These are phyloP conservation scores for Macrosteles quadrilineatus DNA, from an alignment of 1,140 invertebrate species.

Conservation along the genomic window DNA sequence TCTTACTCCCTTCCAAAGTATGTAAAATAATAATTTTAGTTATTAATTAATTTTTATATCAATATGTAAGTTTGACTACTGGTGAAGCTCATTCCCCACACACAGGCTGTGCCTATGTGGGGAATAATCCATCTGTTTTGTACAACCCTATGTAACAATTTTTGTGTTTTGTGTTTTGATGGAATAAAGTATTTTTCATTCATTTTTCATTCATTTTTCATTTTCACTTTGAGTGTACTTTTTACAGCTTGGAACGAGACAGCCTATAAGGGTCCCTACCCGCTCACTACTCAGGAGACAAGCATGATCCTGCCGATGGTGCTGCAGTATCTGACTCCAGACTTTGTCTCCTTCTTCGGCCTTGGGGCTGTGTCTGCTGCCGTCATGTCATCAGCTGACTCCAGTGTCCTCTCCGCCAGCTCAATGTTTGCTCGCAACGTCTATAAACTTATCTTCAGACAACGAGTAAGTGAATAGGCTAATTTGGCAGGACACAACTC, in stretches of 20 bases:
- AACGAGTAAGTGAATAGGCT: conserved; percentile 69
- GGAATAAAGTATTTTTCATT: too few species aligned
- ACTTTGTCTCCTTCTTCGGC: conserved; percentile 94
- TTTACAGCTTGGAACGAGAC: conserved; percentile 91
- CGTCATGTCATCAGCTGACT: conserved; percentile 98
- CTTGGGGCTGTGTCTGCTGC: conserved; percentile 97
- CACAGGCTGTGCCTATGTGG: too few species aligned
- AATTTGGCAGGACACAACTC: background rate
- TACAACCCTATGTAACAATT: too few species aligned
- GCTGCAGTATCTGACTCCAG: conserved; percentile 92
- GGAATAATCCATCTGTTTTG: too few species aligned
- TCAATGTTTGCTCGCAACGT: conserved; percentile 99
- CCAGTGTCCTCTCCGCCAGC: conserved; percentile 93
- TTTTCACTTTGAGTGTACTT: too few species aligned
- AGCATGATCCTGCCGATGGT: conserved; percentile 97
- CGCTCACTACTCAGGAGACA: conserved; percentile 72
- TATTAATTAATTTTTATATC: too few species aligned
- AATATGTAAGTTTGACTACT: too few species aligned
- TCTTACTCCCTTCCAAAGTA: too few species aligned
- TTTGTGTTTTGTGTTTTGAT: too few species aligned
- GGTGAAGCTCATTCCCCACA: too few species aligned
- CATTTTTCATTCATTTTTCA: too few species aligned
- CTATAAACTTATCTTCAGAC: conserved; percentile 94
- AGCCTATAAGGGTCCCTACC: conserved; percentile 71
- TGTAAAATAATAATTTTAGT: too few species aligned